phyloP scores from a whole-genome alignment of 2,113 vertebrate species.

The Cyanistes caeruleus region DNA sequence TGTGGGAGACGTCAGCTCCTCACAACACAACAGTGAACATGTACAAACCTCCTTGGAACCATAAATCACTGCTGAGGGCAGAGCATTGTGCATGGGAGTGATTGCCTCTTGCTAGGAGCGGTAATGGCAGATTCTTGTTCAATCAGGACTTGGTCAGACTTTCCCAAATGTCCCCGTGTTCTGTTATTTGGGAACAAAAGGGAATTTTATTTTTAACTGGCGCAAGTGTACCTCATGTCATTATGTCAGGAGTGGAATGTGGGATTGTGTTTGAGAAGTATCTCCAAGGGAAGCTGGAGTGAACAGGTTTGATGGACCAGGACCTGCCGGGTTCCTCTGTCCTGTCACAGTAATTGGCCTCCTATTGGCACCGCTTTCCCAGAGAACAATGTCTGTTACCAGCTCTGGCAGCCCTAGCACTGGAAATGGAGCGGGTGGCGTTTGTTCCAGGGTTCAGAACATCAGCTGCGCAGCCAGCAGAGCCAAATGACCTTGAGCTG shows the following conservation, averaged over 20 bases:
- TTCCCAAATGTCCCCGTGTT: background rate
- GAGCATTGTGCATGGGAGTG: background rate
- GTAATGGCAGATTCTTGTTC: background rate
- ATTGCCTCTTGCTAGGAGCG: background rate
- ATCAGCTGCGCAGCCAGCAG: background rate
- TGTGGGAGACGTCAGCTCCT: background rate
- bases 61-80: background rate
- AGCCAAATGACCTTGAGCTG: slow-evolving; percentile 6
- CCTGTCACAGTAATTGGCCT: slow-evolving; percentile 20
- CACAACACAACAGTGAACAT: background rate
- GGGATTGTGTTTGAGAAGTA: background rate
- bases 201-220: slow-evolving; percentile 26
- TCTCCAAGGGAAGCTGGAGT: background rate
- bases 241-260: background rate
- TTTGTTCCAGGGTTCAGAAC: background rate
- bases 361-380: background rate
- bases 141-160: slow-evolving; percentile 26
- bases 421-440: background rate
- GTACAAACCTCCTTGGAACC: background rate
- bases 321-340: background rate
- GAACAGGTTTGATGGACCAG: slow-evolving; percentile 29
- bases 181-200: slow-evolving; percentile 35
- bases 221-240: background rate
- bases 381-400: slow-evolving; percentile 17
- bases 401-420: background rate